Evolutionary conservation across 2,113 vertebrate genomes (phyloP).

Genomic region (Ranitomeya variabilis): DNA sequence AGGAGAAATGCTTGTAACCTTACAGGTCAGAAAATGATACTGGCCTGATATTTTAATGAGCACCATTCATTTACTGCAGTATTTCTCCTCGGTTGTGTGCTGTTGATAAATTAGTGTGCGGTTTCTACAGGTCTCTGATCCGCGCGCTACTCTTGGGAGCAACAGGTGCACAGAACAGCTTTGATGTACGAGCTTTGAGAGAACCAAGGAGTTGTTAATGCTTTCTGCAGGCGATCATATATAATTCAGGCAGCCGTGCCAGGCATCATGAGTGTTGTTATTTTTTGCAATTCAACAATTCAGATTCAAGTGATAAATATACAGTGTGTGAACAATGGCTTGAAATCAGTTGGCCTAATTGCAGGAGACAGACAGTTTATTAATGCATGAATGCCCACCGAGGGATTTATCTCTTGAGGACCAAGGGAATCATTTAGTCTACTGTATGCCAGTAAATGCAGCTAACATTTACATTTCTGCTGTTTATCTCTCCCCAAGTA

Average conservation of each 20-base stretch:
- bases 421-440: slow-evolving; percentile 44
- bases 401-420: slow-evolving; percentile 40
- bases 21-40: slow-evolving; percentile 13
- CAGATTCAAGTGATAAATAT: slow-evolving; percentile 55
- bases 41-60: slow-evolving; percentile 23
- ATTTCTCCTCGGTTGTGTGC: not conserved
- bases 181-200: slow-evolving; percentile 64
- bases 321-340: slow-evolving; percentile 54
- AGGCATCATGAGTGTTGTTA: slow-evolving; percentile 60
- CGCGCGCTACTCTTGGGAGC: slow-evolving; percentile 40
- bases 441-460: slow-evolving; percentile 50
- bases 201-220: slow-evolving; percentile 66
- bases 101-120: slow-evolving; percentile 26
- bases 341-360: slow-evolving; percentile 52
- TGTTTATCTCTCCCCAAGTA: slow-evolving; percentile 50
- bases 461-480: slow-evolving; percentile 52
- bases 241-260: slow-evolving; percentile 62
- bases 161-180: slow-evolving; percentile 59
- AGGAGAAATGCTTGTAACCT: not conserved
- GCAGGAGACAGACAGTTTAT: slow-evolving; percentile 45
- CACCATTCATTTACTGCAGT: not conserved
- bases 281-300: slow-evolving; percentile 56
- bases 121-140: slow-evolving; percentile 43
- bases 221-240: slow-evolving; percentile 60
- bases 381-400: slow-evolving; percentile 51